Percentiles rank a stretch among this genome's conserved stretches.
Evolutionary conservation across 2,113 vertebrate species (phyloP).

Genomic region (Rhadina sibilatrix): DNA sequence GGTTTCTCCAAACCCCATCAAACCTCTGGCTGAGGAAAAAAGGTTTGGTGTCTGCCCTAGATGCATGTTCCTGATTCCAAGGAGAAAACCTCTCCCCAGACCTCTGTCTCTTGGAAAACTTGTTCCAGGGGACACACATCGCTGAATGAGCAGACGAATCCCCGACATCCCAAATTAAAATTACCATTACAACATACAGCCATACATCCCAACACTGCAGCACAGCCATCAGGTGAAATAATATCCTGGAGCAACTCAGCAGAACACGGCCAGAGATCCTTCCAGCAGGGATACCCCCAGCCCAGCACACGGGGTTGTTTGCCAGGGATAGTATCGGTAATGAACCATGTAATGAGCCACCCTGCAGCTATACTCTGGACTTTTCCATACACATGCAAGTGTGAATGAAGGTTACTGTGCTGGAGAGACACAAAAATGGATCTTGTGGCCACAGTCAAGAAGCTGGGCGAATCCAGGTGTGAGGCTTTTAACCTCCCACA

Average conservation of each 20-base stretch:
- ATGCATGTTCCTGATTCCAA: accelerated
- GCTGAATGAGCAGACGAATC: background rate
- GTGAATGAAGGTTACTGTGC: constrained; percentile 29
- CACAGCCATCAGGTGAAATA: background rate
- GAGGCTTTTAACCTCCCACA: background rate
- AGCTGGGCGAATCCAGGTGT: background rate
- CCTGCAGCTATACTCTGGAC: constrained; percentile 32
- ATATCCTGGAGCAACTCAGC: constrained; percentile 17
- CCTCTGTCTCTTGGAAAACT: background rate
- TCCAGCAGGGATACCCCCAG: constrained; percentile 10
- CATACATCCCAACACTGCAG: background rate
- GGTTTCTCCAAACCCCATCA: background rate
- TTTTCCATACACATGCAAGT: background rate
- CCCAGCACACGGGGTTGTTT: background rate
- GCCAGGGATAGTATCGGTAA: constrained; percentile 37
- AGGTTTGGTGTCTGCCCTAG: background rate
- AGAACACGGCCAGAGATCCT: accelerated
- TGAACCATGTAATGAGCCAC: constrained; percentile 52
- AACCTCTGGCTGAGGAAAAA: background rate
- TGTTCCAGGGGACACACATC: background rate
- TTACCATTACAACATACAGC: background rate
- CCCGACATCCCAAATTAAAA: background rate
- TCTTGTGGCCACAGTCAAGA: background rate
- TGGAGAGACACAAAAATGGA: background rate
- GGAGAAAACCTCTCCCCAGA: background rate